Conservation (phyloP, 30 jellyfish, hydroid and myxozoan genomes). For the Pelagia noctiluca region DNA sequence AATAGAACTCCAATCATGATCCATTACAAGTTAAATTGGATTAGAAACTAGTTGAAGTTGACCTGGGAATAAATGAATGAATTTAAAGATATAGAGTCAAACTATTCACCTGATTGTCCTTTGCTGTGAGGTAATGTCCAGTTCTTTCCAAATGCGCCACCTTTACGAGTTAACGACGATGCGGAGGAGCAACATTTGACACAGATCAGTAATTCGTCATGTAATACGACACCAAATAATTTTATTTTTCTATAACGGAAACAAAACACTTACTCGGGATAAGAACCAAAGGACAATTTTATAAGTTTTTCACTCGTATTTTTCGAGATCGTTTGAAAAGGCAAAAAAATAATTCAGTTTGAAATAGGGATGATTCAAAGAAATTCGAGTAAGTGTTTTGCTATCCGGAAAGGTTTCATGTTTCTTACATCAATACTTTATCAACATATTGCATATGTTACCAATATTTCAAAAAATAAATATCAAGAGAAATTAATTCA, state of each 20-base stretch:
- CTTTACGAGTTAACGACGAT: slow-evolving; percentile 68
- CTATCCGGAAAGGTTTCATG: background rate
- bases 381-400: slow-evolving; percentile 59
- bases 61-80: background rate
- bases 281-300: too few species aligned
- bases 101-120: slow-evolving; percentile 93
- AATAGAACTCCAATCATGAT: too few species aligned
- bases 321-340: too few species aligned
- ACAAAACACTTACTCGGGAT: slow-evolving; percentile 78
- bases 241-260: slow-evolving; percentile 56
- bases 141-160: slow-evolving; percentile 99
- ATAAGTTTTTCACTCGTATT: too few species aligned
- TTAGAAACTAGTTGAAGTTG: too few species aligned
- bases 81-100: background rate
- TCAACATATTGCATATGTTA: too few species aligned
- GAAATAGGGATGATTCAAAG: background rate
- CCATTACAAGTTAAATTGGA: background rate
- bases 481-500: too few species aligned
- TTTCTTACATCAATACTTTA: too few species aligned
- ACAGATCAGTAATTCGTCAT: slow-evolving; percentile 82
- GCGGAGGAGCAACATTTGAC: slow-evolving; percentile 90
- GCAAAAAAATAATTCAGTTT: too few species aligned
- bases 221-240: slow-evolving; percentile 70
- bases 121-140: slow-evolving; percentile 97
- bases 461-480: too few species aligned